phyloP scores from a whole-genome alignment of 2,888 invertebrate genomes.

The Agrotis segetum region DNA sequence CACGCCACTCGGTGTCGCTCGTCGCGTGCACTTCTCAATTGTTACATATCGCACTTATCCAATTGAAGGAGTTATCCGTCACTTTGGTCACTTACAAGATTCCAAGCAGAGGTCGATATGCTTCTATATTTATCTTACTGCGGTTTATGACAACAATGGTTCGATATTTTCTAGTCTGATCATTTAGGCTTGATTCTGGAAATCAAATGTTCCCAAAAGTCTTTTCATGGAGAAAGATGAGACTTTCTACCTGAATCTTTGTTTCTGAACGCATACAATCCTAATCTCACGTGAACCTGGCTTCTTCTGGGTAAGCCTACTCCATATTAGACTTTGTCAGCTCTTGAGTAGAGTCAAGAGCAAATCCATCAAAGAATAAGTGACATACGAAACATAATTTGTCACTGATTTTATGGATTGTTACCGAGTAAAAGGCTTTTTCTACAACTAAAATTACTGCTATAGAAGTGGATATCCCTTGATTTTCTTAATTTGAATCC shows the following conservation, averaged over 20 bases:
- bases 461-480: neutral
- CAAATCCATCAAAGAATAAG: no score
- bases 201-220: neutral
- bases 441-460: no score
- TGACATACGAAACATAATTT: no score
- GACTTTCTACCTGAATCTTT: no score
- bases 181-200: neutral
- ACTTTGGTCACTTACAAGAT: conserved; percentile 24
- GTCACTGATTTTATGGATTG: no score
- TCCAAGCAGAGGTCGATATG: conserved; percentile 36
- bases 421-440: no score
- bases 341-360: no score
- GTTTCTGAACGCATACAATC: no score
- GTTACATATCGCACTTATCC: conserved; percentile 56
- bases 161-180: neutral
- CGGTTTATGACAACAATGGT: neutral
- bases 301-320: no score
- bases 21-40: conserved; percentile 41
- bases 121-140: conserved; percentile 9
- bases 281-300: no score
- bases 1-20: conserved; percentile 20
- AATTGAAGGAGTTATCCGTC: conserved; percentile 47
- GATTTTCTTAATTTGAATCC: neutral
- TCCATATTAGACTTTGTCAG: no score
- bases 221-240: no score